These are phyloP conservation scores for Adelges cooleyi DNA, from an alignment of 1,140 invertebrate genomes.

Conservation along the genomic window DNA sequence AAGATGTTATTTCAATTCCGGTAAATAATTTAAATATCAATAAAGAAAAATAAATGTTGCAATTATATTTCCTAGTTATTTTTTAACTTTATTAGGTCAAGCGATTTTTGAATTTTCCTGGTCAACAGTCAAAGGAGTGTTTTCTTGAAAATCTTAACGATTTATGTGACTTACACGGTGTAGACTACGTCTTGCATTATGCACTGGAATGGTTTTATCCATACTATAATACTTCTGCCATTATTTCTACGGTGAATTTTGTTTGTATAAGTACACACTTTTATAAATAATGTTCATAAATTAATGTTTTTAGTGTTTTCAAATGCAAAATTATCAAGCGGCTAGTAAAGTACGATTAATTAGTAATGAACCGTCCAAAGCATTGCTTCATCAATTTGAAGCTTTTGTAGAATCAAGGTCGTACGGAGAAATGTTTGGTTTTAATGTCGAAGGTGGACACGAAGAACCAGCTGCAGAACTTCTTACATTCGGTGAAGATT, in stretches of 20 bases:
- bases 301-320: slow-evolving; percentile 11
- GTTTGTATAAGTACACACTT: background rate
- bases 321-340: slow-evolving; percentile 12
- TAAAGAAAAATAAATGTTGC: too few relatives aligned
- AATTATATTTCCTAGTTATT: too few relatives aligned
- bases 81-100: background rate
- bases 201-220: slow-evolving; percentile 18
- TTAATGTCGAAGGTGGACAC: slow-evolving; percentile 8
- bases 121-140: background rate
- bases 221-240: slow-evolving; percentile 14
- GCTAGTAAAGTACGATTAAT: slow-evolving; percentile 11
- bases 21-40: background rate
- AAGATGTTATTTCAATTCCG: slow-evolving; percentile 14
- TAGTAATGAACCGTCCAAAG: background rate
- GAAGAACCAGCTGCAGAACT: background rate
- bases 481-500: background rate
- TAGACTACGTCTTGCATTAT: slow-evolving; percentile 17
- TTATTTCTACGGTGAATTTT: slow-evolving; percentile 2
- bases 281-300: background rate
- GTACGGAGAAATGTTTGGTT: slow-evolving; percentile 30
- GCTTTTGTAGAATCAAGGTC: slow-evolving; percentile 31
- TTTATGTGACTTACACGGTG: background rate
- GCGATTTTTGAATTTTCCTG: background rate
- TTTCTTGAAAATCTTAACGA: slow-evolving; percentile 14
- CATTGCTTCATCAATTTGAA: slow-evolving; percentile 26